Base-by-base conservation (phyloP, 2,888 invertebrate species). In the Muschampia staudingeri region DNA sequence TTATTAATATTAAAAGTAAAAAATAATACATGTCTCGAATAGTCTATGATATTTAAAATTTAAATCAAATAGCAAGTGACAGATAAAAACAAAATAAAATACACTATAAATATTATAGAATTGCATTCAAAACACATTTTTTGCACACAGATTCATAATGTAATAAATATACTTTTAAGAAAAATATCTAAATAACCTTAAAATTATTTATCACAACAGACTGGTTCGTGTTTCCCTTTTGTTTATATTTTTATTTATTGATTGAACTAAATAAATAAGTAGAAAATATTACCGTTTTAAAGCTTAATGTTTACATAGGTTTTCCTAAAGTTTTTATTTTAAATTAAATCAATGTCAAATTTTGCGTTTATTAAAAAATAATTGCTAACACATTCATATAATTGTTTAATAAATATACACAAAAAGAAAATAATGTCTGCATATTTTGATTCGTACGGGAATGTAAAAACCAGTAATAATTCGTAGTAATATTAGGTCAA, bases 131-230 rank as follows among this genome's bases (percentile, higher is more conserved):
- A 92, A 93, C 91, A 93, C 91, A 91, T 87, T 88, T 89, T 90
- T 91, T 90, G 89, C 89, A 91, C 87, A 89, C 87, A 89, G 88
- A 87, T 88, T 81, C 85, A 86, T 86, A 83, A 86, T 89, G 84
- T 84, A 90, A 91, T 91, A 92, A 91, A 92, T 92, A 91, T 88
- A 91, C 89, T 89, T 87, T 72, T 52, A 91, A 91, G 92, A 92
- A 91, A 91, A 92, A 89, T 89, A 91, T 88, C 90, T 91, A 87
- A 14, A 73, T 89, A 91, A 91, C 90, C 94, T 94, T 94, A 94
- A 92, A 94, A 94, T 93, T 94, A 95, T 94, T 93, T 96, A 96
- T 96, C 96, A 96, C 96, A 96, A 95, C 93, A 94, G 93, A 94
- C 92, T 94, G 94, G 94, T 95, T 95, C 94, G 92, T 94, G 93